Base-by-base conservation (phyloP, 1,140 invertebrate species). In the Ctenoplectra terminalis region DNA sequence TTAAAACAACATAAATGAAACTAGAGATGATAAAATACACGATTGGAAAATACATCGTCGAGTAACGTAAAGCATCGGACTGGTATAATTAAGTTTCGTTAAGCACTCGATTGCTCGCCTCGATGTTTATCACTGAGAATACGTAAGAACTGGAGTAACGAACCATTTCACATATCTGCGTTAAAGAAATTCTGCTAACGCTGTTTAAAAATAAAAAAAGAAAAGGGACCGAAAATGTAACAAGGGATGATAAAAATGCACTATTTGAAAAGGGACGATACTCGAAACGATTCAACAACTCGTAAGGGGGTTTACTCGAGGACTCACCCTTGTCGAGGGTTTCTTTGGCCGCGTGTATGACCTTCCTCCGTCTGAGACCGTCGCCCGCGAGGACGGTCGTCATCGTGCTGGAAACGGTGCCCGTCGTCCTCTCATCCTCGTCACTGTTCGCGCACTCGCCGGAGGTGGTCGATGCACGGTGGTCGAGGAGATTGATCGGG, bases 291-390 rank as follows among this genome's bases (percentile, higher is more conserved):
- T n/a, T 13, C 11, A 2, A 15, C 9, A 6, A 17, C n/a, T 0
- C 1, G n/a, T 17, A n/a, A 29, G 6, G 9, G 26, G 11, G n/a
- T n/a, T 34, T 52, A n/a, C 13, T 13, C 29, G 46, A 34, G 23
- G 70, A 90, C 92, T 92, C 90, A 95, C 95, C 95, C 92, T 95
- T 95, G 88, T 95, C 95, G 75, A 95, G 91, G 70, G 95, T 95
- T 87, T 95, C 94, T 93, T 95, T 95, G 75, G 95, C 95, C 88
- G 94, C 95, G 87, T 95, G 93, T 87, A 96, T 94, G 90, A 96
- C 93, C 92, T 95, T 95, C 88, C 95, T 93, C 80, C 94, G 92
- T 86, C 93, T 91, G 60, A 94, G 89, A 80, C 92, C 93, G 73
- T 93, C 92, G 76, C 87, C 91, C 69, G 87, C 80, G 56, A 82